Conservation (phyloP, 1,140 invertebrate species). For the Melanaphis sacchari region DNA sequence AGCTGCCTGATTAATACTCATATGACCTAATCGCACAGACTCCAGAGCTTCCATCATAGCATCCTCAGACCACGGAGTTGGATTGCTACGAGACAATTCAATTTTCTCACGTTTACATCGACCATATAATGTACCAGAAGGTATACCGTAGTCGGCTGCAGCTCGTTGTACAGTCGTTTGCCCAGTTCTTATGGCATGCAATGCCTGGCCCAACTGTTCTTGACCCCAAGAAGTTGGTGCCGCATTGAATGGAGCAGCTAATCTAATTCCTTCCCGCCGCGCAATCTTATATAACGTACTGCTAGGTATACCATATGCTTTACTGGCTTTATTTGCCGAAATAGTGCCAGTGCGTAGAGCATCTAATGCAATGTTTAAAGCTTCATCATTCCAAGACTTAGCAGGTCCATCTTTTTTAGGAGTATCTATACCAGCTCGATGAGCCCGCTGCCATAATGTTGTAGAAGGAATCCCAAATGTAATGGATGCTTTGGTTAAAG, state of each 20-base stretch:
- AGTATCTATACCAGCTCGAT: constrained; percentile 84
- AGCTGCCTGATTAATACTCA: constrained; percentile 93
- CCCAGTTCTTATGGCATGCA: constrained; percentile 82
- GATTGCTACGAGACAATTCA: constrained; percentile 82
- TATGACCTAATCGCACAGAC: constrained; percentile 82
- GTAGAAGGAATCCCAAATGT: constrained; percentile 89
- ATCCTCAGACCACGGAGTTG: constrained; percentile 88
- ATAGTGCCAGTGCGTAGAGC: constrained; percentile 82
- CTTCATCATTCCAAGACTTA: constrained; percentile 87
- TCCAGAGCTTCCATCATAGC: constrained; percentile 88
- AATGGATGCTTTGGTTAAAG: constrained; percentile 82
- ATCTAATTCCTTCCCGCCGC: constrained; percentile 82
- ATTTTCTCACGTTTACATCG: constrained; percentile 88
- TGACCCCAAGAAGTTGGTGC: constrained; percentile 87
- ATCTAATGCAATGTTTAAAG: constrained; percentile 79
- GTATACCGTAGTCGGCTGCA: constrained; percentile 83
- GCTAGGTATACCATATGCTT: constrained; percentile 88
- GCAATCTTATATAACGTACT: constrained; percentile 91
- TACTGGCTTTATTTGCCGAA: constrained; percentile 88
- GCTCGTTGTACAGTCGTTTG: constrained; percentile 85
- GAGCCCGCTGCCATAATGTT: constrained; percentile 87
- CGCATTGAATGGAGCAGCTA: constrained; percentile 88
- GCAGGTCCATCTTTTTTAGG: constrained; percentile 87
- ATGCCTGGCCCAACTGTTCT: constrained; percentile 80
- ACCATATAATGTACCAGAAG: constrained; percentile 83